Base-by-base conservation (phyloP, 2,888 invertebrate species). In the Diarsia brunnea region DNA sequence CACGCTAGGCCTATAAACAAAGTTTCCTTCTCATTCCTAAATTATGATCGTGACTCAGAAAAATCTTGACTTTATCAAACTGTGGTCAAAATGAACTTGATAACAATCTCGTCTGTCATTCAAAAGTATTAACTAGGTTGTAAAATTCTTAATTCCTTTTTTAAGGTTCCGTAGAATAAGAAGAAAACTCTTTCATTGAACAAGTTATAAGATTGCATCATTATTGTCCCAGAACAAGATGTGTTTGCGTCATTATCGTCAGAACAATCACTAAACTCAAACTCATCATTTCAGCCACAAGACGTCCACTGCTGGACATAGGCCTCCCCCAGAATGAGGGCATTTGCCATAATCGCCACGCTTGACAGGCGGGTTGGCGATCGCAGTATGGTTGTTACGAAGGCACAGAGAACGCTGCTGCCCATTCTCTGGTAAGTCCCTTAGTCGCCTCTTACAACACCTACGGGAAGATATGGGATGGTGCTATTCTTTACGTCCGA, bases 121-220 rank as follows among this genome's bases (percentile, higher is more conserved):
- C 31, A 47, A 79, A 76, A 78, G 67, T 68, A 78, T 67, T 79
- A 79, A 66, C 63, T 67, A 64, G 47, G 76, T 68, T 64, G 55
- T 64, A 64, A 77, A 78, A 77, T 16, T 71, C 55, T 64, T 64
- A 64, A 78, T 77, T 55, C 55, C 43, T 58, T 78, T 76, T 70
- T 58, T 71, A 78, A 38, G 55, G 64, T 58, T 31, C 71, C 31
- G 10, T 24, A 7, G 24, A 43, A 1, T 1, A 4, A 21, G 4
- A n/a, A 51, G 4, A 24, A 58, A 64, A 19, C 24, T 14, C 19
- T 8, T 0, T 16, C 8, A 8, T 19, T 27, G 2, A 16, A 27
- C 55, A 60, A 60, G 27, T 10, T 60, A 8, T 3, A 27, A 27
- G 10, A 60, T 60, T n/a, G 14, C 5, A 19, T 31, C 19, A 31